Evolutionary conservation across 2,888 invertebrate species (phyloP).

Genomic region (Nomada ferruginata): DNA sequence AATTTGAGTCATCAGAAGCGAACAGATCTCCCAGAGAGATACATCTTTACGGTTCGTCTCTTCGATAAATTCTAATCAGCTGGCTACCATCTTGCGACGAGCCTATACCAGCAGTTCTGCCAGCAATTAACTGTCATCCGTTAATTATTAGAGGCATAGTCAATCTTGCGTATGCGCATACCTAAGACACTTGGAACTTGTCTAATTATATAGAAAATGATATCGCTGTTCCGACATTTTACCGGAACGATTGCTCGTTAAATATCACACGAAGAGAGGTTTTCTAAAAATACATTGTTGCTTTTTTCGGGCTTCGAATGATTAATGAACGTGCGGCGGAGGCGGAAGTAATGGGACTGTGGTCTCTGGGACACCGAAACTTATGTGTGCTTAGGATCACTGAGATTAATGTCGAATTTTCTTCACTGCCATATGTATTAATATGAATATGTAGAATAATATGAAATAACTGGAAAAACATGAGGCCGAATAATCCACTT

Average conservation of each 20-base stretch:
- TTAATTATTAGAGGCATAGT: constrained; percentile 44
- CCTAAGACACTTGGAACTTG: constrained; percentile 1
- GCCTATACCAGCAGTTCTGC: constrained; percentile 23
- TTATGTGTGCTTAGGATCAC: constrained; percentile 47
- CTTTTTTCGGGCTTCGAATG: constrained; percentile 9
- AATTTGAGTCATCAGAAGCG: constrained; percentile 36
- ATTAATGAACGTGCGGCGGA: constrained; percentile 41
- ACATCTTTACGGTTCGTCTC: constrained; percentile 36
- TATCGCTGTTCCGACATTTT: constrained; percentile 8
- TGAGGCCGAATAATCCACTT: background rate
- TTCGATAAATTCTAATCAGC: constrained; percentile 57
- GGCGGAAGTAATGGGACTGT: constrained; percentile 30
- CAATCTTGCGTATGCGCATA: background rate
- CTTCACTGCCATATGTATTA: background rate
- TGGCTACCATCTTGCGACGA: constrained; percentile 39
- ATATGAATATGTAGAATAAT: background rate
- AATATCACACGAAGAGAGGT: constrained; percentile 1
- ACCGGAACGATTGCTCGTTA: constrained; percentile 16
- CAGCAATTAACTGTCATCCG: constrained; percentile 49
- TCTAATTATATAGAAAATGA: constrained; percentile 39
- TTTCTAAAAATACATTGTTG: constrained; percentile 44
- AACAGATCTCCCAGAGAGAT: constrained; percentile 45
- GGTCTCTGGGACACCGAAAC: background rate
- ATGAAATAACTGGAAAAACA: background rate
- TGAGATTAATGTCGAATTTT: constrained; percentile 34